These are phyloP conservation scores for Achatina immaculata DNA, from an alignment of 1,140 invertebrate species.

Conservation along the genomic window DNA sequence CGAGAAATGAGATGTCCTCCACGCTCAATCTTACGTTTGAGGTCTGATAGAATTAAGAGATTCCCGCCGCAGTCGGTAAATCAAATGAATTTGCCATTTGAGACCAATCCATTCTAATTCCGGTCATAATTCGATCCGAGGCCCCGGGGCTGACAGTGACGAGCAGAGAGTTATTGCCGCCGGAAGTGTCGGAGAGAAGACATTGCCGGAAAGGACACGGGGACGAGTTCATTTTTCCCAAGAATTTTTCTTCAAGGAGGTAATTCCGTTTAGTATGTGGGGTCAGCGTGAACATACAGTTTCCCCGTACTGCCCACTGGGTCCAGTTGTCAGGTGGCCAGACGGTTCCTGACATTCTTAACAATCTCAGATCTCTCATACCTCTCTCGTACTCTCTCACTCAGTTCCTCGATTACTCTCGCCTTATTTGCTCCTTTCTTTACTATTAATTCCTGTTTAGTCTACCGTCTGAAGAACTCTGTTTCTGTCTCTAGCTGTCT, in stretches of 20 bases:
- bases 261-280: not conserved
- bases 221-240: slow-evolving; percentile 5
- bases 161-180: slow-evolving; percentile 5
- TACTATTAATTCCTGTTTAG: not conserved
- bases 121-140: slow-evolving; percentile 39
- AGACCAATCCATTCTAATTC: slow-evolving; percentile 38
- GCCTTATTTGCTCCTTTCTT: not conserved
- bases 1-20: not conserved
- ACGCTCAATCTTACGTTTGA: slow-evolving; percentile 40
- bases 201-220: not conserved
- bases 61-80: slow-evolving; percentile 11
- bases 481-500: not conserved
- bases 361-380: not conserved
- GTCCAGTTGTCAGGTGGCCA: not conserved
- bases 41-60: slow-evolving; percentile 40
- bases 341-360: not conserved
- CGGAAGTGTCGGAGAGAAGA: slow-evolving; percentile 1
- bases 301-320: not conserved
- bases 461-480: not conserved
- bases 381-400: not conserved
- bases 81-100: slow-evolving; percentile 43
- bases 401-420: not conserved
- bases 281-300: slow-evolving; percentile 1
- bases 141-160: slow-evolving; percentile 18
- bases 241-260: not conserved